These are phyloP conservation scores for Luperina nickerlii DNA, from an alignment of 2,888 invertebrate species.

Conservation along the genomic window DNA sequence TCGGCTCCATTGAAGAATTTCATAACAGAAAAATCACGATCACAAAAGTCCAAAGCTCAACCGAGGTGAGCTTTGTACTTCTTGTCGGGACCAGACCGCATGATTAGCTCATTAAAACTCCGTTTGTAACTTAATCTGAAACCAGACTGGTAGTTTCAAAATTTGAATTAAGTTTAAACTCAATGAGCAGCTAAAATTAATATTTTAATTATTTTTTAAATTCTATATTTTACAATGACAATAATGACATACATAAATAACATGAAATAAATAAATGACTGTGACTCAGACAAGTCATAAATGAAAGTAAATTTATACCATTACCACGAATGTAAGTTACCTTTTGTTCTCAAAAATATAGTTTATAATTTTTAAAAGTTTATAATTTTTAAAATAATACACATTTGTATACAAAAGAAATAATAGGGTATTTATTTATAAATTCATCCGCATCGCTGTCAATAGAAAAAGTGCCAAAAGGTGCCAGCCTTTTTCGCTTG, in stretches of 20 bases:
- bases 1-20: neutral
- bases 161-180: neutral
- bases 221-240: neutral
- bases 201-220: too few species aligned
- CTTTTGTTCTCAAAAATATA: neutral
- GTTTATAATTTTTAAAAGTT: neutral
- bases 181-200: too few species aligned
- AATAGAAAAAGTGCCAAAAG: neutral
- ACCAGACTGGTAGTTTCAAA: neutral
- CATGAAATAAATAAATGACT: neutral
- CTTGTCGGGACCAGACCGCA: neutral
- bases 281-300: too few species aligned
- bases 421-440: neutral
- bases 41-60: neutral
- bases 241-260: neutral
- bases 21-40: neutral
- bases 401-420: neutral
- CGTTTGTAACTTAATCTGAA: neutral
- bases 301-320: neutral
- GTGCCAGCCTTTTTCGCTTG: neutral
- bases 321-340: too few species aligned
- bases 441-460: neutral
- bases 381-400: neutral
- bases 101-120: neutral
- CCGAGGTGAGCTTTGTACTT: neutral